A percentile compares a stretch with the other conserved stretches of the same genome.
phyloP scores from a whole-genome alignment of 1,140 invertebrate genomes.

The Himalopsyche phryganea region DNA sequence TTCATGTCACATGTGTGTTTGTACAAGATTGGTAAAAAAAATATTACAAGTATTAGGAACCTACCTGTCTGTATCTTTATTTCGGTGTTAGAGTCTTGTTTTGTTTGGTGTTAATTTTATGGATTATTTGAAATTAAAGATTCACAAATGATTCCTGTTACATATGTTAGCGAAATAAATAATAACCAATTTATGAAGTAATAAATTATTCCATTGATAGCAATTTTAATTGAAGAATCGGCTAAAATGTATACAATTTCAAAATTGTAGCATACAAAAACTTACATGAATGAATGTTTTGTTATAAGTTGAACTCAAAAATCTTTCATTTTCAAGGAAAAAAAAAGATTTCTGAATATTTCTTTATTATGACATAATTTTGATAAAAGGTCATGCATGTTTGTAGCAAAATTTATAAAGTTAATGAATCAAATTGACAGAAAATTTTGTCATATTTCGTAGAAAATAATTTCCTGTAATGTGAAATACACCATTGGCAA shows the following conservation, averaged over 20 bases:
- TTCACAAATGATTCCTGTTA: constrained; percentile 18
- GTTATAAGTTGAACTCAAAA: no score
- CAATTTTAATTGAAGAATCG: no score
- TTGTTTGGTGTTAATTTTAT: constrained; percentile 6
- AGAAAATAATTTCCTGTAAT: constrained; percentile 24
- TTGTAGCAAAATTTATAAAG: constrained; percentile 25
- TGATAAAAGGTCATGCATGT: constrained; percentile 32
- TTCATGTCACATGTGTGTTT: constrained; percentile 14
- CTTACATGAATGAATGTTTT: neutral
- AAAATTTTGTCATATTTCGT: constrained; percentile 21
- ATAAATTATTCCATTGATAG: no score
- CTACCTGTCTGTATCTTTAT: neutral
- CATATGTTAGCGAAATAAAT: no score
- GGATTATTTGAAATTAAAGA: no score
- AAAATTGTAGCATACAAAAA: no score
- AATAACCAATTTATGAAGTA: no score
- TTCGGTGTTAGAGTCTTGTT: neutral
- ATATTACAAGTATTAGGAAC: neutral
- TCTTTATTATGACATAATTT: neutral
- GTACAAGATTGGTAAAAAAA: neutral
- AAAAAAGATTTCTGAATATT: neutral
- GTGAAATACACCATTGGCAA: constrained; percentile 27
- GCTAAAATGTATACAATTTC: no score
- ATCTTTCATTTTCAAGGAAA: constrained; percentile 1
- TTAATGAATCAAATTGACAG: constrained; percentile 24